Percentiles rank a stretch among this genome's conserved stretches.
These are phyloP conservation scores for Ageneiosus marmoratus DNA, from an alignment of 2,113 vertebrate genomes.

Conservation along the genomic window DNA sequence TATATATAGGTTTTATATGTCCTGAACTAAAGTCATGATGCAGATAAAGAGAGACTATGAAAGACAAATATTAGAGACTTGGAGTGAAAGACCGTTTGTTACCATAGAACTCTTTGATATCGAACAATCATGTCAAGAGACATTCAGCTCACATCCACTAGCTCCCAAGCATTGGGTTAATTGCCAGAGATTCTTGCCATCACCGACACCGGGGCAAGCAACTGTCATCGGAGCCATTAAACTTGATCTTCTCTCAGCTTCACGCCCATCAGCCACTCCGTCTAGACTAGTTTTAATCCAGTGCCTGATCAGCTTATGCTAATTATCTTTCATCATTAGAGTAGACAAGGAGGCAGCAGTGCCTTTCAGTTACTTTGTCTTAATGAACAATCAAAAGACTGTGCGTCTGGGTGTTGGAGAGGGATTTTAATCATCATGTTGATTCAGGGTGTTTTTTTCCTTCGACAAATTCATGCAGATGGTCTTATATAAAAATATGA, in stretches of 20 bases:
- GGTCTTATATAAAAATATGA: not conserved
- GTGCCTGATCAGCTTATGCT: slow-evolving; percentile 37
- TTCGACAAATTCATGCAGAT: not conserved
- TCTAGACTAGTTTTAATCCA: slow-evolving; percentile 27
- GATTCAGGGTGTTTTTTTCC: not conserved
- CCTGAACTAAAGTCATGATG: no score
- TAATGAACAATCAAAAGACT: not conserved
- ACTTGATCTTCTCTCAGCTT: not conserved
- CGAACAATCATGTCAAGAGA: not conserved
- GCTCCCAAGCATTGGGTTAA: slow-evolving; percentile 30
- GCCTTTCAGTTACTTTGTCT: not conserved
- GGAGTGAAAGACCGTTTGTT: no score
- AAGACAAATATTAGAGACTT: no score
- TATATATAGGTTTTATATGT: no score
- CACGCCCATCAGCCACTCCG: not conserved
- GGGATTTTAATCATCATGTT: not conserved
- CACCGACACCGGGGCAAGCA: slow-evolving; percentile 53
- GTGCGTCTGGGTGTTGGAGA: not conserved
- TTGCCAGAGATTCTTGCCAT: slow-evolving; percentile 37
- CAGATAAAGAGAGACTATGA: no score
- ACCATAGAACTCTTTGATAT: no score
- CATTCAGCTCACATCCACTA: not conserved
- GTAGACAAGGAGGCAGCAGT: not conserved
- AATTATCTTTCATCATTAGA: slow-evolving; percentile 60
- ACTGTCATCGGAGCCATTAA: slow-evolving; percentile 39